Conservation (phyloP, 2,888 invertebrate genomes). For the Trachelus iudaicus region DNA sequence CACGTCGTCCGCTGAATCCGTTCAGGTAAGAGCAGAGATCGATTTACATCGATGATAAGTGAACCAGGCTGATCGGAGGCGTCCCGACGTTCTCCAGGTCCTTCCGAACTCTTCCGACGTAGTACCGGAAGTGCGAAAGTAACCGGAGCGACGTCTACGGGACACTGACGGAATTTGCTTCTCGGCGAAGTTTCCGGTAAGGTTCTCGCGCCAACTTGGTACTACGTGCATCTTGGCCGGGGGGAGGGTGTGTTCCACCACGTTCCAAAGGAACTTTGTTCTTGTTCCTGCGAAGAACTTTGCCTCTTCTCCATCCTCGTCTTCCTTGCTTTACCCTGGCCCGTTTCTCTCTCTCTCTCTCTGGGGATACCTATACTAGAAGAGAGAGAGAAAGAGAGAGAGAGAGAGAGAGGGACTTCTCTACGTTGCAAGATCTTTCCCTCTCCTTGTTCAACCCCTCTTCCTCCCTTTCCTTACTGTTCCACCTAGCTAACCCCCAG, state of each 20-base stretch:
- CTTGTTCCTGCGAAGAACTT: constrained; percentile 65
- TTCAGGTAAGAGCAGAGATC: too few species aligned
- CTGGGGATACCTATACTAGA: not conserved
- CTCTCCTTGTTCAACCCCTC: too few species aligned
- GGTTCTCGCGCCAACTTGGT: constrained; percentile 40
- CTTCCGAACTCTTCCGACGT: too few species aligned
- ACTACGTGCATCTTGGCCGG: constrained; percentile 54
- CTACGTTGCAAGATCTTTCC: too few species aligned
- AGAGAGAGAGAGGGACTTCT: too few species aligned
- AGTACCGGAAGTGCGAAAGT: too few species aligned
- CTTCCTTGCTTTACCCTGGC: constrained; percentile 8
- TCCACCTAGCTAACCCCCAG: constrained; percentile 18
- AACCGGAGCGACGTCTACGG: too few species aligned
- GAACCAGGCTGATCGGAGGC: too few species aligned
- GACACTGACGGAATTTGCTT: constrained; percentile 47
- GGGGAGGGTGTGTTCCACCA: constrained; percentile 33
- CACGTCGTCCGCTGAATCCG: too few species aligned
- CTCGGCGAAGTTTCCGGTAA: constrained; percentile 57
- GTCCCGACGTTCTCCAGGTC: too few species aligned
- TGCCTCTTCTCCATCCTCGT: constrained; percentile 36
- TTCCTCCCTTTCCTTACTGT: constrained; percentile 6
- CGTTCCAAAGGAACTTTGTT: constrained; percentile 59
- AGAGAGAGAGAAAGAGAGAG: too few species aligned
- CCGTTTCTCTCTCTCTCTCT: not conserved
- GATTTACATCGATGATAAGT: too few species aligned